These are phyloP conservation scores for Apaloderma vittatum DNA, from an alignment of 2,113 vertebrate genomes.

Conservation along the genomic window DNA sequence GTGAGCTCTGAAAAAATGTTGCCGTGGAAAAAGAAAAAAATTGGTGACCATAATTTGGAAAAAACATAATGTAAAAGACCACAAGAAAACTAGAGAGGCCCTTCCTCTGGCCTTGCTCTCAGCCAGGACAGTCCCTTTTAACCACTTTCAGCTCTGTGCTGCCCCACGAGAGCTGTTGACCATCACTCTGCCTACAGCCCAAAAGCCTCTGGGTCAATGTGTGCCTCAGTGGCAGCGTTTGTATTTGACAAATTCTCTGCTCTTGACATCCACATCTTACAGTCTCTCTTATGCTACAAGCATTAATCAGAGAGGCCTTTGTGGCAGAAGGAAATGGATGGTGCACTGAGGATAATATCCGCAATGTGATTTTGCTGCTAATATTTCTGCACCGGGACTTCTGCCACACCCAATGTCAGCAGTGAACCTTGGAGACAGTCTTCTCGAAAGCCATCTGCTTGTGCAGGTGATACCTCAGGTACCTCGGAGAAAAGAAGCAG, in stretches of 20 bases:
- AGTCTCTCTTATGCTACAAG: accelerated
- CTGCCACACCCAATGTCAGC: background rate
- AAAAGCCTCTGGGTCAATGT: background rate
- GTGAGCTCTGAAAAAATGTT: background rate
- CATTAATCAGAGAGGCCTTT: background rate
- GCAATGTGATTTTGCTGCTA: background rate
- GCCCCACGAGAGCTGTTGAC: background rate
- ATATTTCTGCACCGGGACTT: background rate
- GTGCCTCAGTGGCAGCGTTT: background rate
- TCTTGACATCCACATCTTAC: accelerated
- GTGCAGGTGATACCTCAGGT: background rate
- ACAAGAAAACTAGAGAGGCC: background rate
- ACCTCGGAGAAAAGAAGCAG: background rate
- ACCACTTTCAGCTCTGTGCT: background rate
- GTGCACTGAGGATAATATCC: background rate
- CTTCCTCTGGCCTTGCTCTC: background rate
- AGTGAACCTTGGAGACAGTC: background rate
- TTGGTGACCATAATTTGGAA: background rate
- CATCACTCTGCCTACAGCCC: background rate
- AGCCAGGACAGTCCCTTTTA: background rate
- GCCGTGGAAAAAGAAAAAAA: background rate
- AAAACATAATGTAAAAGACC: background rate
- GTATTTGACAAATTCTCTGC: background rate
- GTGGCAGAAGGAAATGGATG: background rate
- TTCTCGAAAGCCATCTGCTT: slow-evolving; percentile 21